A percentile compares a stretch with the other conserved stretches of the same genome.
Conservation (phyloP, 2,797 vertebrate species). For the Holocentrus rufus region DNA sequence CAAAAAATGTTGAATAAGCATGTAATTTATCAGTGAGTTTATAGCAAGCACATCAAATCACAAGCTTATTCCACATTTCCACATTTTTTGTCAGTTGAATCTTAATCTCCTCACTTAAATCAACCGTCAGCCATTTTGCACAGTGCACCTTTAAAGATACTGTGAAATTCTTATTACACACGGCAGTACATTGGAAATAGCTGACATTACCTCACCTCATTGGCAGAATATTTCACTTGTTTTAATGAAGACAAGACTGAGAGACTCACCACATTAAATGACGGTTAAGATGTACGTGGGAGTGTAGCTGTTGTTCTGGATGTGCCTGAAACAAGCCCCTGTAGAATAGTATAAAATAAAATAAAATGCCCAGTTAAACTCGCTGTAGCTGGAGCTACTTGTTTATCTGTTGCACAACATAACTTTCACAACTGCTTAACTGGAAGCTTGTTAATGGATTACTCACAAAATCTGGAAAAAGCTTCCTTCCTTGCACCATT, state of each 20-base stretch:
- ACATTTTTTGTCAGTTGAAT: no score
- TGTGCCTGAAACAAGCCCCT: no score
- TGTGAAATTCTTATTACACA: no score
- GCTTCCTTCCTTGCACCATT: conserved; percentile 43
- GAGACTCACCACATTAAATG: background rate
- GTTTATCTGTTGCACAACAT: conserved; percentile 22
- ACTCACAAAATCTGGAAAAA: conserved; percentile 34
- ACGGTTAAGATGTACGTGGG: background rate
- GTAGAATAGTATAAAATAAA: background rate
- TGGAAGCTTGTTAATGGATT: conserved; percentile 31
- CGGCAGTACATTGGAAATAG: no score
- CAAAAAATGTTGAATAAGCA: no score
- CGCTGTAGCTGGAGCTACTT: background rate
- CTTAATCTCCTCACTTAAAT: no score
- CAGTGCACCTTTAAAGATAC: no score
- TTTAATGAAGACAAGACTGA: conserved; percentile 4
- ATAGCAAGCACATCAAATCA: no score
- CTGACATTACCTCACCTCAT: background rate
- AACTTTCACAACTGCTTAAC: conserved; percentile 21
- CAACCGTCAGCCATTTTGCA: no score
- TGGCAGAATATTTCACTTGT: background rate
- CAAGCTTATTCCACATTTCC: no score
- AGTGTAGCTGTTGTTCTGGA: background rate
- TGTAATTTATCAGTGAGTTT: no score
- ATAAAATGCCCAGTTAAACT: background rate